These are phyloP conservation scores for Arge pagana DNA, from an alignment of 2,888 invertebrate genomes.

Conservation along the genomic window DNA sequence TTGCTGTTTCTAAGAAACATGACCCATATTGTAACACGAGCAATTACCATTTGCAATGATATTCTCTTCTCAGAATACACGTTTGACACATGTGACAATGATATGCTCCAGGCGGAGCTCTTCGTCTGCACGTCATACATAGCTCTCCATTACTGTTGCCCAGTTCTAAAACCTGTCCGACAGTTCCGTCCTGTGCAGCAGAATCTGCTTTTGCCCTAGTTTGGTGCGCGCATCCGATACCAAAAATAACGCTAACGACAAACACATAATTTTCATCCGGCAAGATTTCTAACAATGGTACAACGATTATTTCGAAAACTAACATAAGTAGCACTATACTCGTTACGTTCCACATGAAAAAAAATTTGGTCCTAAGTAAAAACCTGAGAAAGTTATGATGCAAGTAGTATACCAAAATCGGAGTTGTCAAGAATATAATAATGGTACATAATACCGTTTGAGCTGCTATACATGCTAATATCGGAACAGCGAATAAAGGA, in stretches of 20 bases:
- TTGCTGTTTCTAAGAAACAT: too few relatives aligned
- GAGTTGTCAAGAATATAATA: constrained; percentile 47
- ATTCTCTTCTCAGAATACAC: constrained; percentile 77
- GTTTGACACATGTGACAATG: constrained; percentile 85
- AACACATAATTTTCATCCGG: constrained; percentile 68
- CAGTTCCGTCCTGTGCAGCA: constrained; percentile 38
- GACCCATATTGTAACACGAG: too few relatives aligned
- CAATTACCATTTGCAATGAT: constrained; percentile 81
- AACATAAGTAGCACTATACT: constrained; percentile 69
- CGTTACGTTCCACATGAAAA: constrained; percentile 74
- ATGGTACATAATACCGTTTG: constrained; percentile 50
- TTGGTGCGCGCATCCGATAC: constrained; percentile 58
- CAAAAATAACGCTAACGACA: constrained; percentile 60
- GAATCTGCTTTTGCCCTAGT: constrained; percentile 48
- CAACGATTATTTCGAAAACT: constrained; percentile 73
- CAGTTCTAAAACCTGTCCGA: constrained; percentile 44
- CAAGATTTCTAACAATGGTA: constrained; percentile 73
- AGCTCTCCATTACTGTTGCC: constrained; percentile 53
- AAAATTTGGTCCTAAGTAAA: constrained; percentile 69
- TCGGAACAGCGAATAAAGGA: constrained; percentile 51
- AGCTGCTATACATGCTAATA: constrained; percentile 49
- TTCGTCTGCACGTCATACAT: constrained; percentile 67
- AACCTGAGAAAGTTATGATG: constrained; percentile 53
- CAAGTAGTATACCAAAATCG: constrained; percentile 51
- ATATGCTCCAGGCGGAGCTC: constrained; percentile 71